Conservation (phyloP, 1,140 invertebrate genomes). For the Adoxophyes honmai region DNA sequence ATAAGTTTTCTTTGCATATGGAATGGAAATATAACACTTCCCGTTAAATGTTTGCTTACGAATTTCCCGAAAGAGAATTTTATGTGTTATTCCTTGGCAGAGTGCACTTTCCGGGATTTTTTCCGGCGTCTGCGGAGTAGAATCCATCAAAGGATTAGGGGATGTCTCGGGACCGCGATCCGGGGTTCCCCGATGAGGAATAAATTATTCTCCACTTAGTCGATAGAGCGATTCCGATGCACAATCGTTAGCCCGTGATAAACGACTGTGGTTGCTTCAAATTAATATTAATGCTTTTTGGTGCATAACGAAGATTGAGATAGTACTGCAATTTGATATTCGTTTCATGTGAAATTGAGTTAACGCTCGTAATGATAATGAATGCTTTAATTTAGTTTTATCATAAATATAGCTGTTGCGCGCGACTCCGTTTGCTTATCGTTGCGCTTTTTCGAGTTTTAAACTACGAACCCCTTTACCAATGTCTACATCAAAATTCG, state of each 20-base stretch:
- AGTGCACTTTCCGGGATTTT: constrained; percentile 62
- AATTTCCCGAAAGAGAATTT: constrained; percentile 41
- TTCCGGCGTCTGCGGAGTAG: constrained; percentile 44
- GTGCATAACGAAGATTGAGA: neutral
- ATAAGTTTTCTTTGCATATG: constrained; percentile 10
- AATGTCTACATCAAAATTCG: too few species aligned
- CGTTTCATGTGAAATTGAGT: neutral
- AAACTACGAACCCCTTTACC: too few species aligned
- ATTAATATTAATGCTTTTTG: constrained; percentile 16
- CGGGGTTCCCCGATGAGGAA: constrained; percentile 64
- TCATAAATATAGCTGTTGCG: too few species aligned
- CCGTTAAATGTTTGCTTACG: constrained; percentile 29
- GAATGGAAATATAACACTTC: constrained; percentile 19
- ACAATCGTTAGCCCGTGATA: constrained; percentile 21
- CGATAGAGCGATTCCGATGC: constrained; percentile 42
- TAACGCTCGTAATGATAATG: too few species aligned
- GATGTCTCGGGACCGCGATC: constrained; percentile 53
- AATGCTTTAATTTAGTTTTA: too few species aligned
- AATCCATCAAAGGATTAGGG: constrained; percentile 75
- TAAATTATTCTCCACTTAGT: constrained; percentile 69
- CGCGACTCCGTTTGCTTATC: too few species aligned
- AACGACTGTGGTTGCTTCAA: constrained; percentile 13
- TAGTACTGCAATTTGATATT: neutral
- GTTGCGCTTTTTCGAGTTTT: too few species aligned
- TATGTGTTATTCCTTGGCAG: constrained; percentile 48